Evolutionary conservation across 2,888 invertebrate species (phyloP), one percentile per base, ranked within the genome.

Genomic region (Dysmachus trigonus): DNA sequence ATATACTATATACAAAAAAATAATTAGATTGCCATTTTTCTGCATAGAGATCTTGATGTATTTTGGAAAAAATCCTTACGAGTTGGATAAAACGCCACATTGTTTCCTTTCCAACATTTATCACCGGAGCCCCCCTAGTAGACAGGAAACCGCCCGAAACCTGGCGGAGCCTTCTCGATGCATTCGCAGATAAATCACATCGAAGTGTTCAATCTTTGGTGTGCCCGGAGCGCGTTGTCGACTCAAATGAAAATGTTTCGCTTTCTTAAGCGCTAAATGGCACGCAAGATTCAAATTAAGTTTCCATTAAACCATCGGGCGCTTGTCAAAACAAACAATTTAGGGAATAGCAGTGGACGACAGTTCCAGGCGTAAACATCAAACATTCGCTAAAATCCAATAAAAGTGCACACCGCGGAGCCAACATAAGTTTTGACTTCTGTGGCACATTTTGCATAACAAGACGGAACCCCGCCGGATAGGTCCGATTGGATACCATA

Each of bases 261-360:
- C 13, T 73, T 73, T 33, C 31, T 73, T 33, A 73, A 33, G 73
- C 73, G 73, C 73, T 33, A 73, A 82, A 72, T 33, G 83, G 72
- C 86, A 87, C 87, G 85, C 85, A 79, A 85, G 71, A 38, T 74
- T 30, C 85, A 72, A 74, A 71, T 76, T 82, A 81, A 81, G 72
- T 81, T 87, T 79, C 71, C 85, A 87, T 81, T 85, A 85, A 85
- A 87, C 31, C 15, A 85, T 74, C 71, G 53, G 81, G 27, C 27
- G 38, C 38, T 76, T 53, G 81, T 87, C 87, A 87, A 87, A 87
- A 87, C 82, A 87, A 87, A 85, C 82, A 85, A 87, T 87, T 85
- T 72, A 81, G 81, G 18, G 53, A 81, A 53, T 53, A 31, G 30
- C 33, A 27, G 41, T 22, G 33, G 53, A 81, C 47, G 62, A 81